Percentiles rank a stretch among this genome's conserved stretches.
Evolutionary conservation across 2,113 vertebrate genomes (phyloP).

Genomic region (Lota lota): DNA sequence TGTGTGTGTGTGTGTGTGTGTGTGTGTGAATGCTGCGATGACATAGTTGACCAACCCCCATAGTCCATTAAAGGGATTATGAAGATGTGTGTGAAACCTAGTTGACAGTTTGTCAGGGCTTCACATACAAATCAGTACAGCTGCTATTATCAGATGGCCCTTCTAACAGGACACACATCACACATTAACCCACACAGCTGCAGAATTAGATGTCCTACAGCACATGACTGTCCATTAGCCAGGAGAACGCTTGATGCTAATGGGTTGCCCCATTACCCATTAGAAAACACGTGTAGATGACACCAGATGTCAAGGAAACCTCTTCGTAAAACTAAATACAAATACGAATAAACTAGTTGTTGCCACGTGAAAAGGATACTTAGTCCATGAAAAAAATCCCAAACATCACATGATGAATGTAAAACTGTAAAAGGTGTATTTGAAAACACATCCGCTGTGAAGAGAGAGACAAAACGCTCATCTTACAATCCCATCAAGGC

Average conservation of each 20-base stretch:
- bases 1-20: slow-evolving; percentile 16
- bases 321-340: too few species aligned
- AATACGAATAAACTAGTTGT: background rate
- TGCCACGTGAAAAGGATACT: background rate
- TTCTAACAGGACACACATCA: slow-evolving; percentile 32
- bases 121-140: slow-evolving; percentile 47
- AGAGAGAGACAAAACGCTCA: too few species aligned
- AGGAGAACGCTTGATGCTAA: slow-evolving; percentile 36
- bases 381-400: background rate
- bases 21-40: slow-evolving; percentile 11
- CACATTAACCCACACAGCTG: slow-evolving; percentile 47
- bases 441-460: too few species aligned
- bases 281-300: slow-evolving; percentile 35
- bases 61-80: slow-evolving; percentile 57
- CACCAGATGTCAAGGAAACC: slow-evolving; percentile 6
- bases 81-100: slow-evolving; percentile 34
- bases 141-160: slow-evolving; percentile 46
- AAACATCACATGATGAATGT: background rate
- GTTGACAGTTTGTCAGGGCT: slow-evolving; percentile 39
- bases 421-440: too few species aligned
- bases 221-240: slow-evolving; percentile 38
- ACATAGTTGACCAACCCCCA: slow-evolving; percentile 30
- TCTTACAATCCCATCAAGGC: too few species aligned
- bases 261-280: slow-evolving; percentile 35
- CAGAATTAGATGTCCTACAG: slow-evolving; percentile 40